A percentile compares a stretch with the other conserved stretches of the same genome.
phyloP scores from a whole-genome alignment of 2,888 invertebrate species.

The Melieria omissa region DNA sequence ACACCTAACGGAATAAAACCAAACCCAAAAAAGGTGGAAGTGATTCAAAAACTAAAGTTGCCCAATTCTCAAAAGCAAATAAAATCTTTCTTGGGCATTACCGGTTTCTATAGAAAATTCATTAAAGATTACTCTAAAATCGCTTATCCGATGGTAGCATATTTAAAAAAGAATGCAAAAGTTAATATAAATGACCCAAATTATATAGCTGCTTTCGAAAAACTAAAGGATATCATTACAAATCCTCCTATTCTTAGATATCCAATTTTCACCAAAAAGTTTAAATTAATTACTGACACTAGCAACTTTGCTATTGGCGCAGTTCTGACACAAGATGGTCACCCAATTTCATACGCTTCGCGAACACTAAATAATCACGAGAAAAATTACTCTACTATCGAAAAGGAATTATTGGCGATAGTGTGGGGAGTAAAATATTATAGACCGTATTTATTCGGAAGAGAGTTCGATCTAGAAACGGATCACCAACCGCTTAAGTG shows the following conservation, averaged over 20 bases:
- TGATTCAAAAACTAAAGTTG: background rate
- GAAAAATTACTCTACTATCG: slow-evolving; percentile 42
- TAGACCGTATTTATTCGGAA: slow-evolving; percentile 40
- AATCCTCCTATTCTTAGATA: slow-evolving; percentile 1
- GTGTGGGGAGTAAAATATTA: slow-evolving; percentile 41
- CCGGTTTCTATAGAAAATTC: slow-evolving; percentile 10
- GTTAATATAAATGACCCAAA: slow-evolving; percentile 5
- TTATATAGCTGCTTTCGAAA: slow-evolving; percentile 9
- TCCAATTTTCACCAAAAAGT: slow-evolving; percentile 7
- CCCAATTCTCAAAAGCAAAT: background rate
- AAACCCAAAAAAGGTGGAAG: background rate
- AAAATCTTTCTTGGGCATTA: slow-evolving; percentile 2
- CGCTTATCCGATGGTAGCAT: background rate
- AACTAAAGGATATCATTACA: slow-evolving; percentile 4
- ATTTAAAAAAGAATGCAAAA: slow-evolving; percentile 8
- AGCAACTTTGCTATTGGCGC: slow-evolving; percentile 49
- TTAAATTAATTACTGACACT: slow-evolving; percentile 40
- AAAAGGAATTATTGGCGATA: slow-evolving; percentile 39
- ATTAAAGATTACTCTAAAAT: slow-evolving; percentile 4
- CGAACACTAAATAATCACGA: slow-evolving; percentile 29
- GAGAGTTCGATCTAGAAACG: no score
- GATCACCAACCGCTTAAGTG: no score
- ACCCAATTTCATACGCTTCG: slow-evolving; percentile 53
- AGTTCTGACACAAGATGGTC: slow-evolving; percentile 50
- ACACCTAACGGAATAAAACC: background rate